These are phyloP conservation scores for Aphaenogaster floridana DNA, from an alignment of 1,140 invertebrate genomes.

Conservation along the genomic window DNA sequence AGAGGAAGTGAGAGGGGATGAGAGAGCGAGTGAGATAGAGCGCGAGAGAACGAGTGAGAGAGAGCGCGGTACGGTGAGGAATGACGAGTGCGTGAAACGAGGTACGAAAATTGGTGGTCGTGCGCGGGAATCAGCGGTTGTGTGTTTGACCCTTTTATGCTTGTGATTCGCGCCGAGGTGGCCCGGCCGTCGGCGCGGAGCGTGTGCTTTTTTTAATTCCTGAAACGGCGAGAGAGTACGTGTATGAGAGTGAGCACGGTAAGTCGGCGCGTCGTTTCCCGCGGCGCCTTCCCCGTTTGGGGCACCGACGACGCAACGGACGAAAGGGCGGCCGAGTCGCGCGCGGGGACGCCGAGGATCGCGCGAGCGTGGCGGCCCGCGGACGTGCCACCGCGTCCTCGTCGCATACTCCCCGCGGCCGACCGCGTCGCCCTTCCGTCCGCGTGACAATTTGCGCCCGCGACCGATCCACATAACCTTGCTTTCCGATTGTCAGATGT, in stretches of 20 bases:
- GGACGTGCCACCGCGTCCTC: neutral
- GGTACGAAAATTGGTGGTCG: conserved; percentile 80
- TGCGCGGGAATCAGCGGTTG: conserved; percentile 82
- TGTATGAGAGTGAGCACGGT: conserved; percentile 75
- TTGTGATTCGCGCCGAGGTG: conserved; percentile 75
- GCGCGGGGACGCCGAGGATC: neutral
- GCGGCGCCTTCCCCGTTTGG: conserved; percentile 55
- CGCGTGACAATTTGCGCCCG: conserved; percentile 45
- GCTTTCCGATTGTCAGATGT: conserved; percentile 78
- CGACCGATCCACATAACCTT: conserved; percentile 73
- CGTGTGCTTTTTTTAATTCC: conserved; percentile 77
- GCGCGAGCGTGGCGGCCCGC: too few relatives aligned
- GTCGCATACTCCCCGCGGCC: neutral
- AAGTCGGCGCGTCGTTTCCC: conserved; percentile 70
- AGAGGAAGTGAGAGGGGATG: conserved; percentile 51
- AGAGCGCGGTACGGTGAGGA: conserved; percentile 51
- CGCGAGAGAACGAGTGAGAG: conserved; percentile 12
- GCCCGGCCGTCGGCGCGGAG: conserved; percentile 72
- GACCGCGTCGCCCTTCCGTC: neutral
- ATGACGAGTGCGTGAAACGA: conserved; percentile 77
- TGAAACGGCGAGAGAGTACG: conserved; percentile 70
- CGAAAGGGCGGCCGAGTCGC: conserved; percentile 27
- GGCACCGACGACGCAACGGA: conserved; percentile 74
- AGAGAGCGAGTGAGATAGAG: conserved; percentile 45
- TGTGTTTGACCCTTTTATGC: conserved; percentile 79